Conservation (phyloP, 2,888 invertebrate species). For the Hydrotaea diabolus region DNA sequence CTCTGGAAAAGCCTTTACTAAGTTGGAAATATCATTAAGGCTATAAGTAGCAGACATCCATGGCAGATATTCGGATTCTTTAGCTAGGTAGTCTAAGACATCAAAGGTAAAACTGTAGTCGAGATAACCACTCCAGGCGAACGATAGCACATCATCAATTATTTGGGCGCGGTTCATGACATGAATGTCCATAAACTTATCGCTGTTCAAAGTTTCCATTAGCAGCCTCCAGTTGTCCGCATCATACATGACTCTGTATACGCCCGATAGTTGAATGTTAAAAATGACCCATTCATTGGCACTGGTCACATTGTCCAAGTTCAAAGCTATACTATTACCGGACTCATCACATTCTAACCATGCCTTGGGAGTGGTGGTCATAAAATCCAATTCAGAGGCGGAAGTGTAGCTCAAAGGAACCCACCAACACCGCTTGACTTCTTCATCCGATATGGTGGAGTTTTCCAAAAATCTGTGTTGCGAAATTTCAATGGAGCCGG, state of each 20-base stretch:
- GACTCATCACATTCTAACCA: constrained; percentile 82
- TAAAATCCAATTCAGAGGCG: constrained; percentile 81
- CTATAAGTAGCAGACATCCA: constrained; percentile 83
- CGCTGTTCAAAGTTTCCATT: constrained; percentile 82
- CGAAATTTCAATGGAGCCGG: constrained; percentile 82
- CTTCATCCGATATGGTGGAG: constrained; percentile 70
- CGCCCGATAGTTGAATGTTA: constrained; percentile 87
- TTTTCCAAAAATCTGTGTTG: constrained; percentile 82
- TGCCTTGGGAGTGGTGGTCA: constrained; percentile 81
- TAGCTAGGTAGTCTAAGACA: constrained; percentile 81
- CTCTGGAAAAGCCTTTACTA: constrained; percentile 77
- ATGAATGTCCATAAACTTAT: constrained; percentile 83
- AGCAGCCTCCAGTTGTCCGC: constrained; percentile 87
- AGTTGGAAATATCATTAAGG: constrained; percentile 77
- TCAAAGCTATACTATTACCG: constrained; percentile 71
- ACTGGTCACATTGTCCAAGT: constrained; percentile 79
- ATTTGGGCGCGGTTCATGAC: constrained; percentile 90
- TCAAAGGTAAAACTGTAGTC: constrained; percentile 85
- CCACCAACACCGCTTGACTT: too few species aligned
- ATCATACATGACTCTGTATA: constrained; percentile 90
- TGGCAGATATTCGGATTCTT: constrained; percentile 81
- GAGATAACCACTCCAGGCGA: constrained; percentile 85
- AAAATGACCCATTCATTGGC: constrained; percentile 87
- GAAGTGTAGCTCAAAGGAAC: constrained; percentile 84
- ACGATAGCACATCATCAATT: constrained; percentile 88